Base-by-base conservation (phyloP, 1,140 invertebrate genomes). In the Drosophila ambigua region DNA sequence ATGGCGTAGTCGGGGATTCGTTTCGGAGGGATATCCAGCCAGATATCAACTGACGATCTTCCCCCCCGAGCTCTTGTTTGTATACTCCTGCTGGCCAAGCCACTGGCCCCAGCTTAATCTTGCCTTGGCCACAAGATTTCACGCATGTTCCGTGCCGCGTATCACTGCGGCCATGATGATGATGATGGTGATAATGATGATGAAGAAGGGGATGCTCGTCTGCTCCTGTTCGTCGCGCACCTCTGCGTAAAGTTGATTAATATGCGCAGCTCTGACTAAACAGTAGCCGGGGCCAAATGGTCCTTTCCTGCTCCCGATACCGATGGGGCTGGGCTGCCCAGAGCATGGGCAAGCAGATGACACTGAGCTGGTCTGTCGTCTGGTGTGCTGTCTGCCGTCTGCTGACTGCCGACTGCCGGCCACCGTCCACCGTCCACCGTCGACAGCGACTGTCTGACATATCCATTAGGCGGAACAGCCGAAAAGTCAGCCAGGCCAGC, bases 131-230 rank as follows among this genome's bases (percentile, higher is more conserved):
- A 54, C 67, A 59, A 85, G 85, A 90, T 90, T 90, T 90, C 79
- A 88, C 79, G 83, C 83, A 88, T 88, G 71, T 83, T 87, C 80
- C 71, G 79, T 76, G 76, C 72, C 79, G 79, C 79, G 79, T 88
- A 88, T 88, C 83, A 83, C 72, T 88, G 73, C 66, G 60, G 51
- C 31, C 8, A 31, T 9, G 31, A 11, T 26, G 24, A 50, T n/a
- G 65, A 41, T 52, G 64, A 64, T 54, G 66, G 66, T 50, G 59
- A 59, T 48, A 24, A 48, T 57, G 54, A 45, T 26, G 44, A 41
- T 43, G 64, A 53, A 20, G 58, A 54, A 26, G 69, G 58, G 35
- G 69, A 54, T 80, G 68, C 60, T 77, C 48, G 15, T 35, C 41
- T 9, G 50, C 28, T n/a, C 28, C 15, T 41, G 23, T 23, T 24